Percentiles rank a stretch among this genome's conserved stretches.
Evolutionary conservation across 2,113 vertebrate genomes (phyloP).

Genomic region (Chascanopsetta lugubris): DNA sequence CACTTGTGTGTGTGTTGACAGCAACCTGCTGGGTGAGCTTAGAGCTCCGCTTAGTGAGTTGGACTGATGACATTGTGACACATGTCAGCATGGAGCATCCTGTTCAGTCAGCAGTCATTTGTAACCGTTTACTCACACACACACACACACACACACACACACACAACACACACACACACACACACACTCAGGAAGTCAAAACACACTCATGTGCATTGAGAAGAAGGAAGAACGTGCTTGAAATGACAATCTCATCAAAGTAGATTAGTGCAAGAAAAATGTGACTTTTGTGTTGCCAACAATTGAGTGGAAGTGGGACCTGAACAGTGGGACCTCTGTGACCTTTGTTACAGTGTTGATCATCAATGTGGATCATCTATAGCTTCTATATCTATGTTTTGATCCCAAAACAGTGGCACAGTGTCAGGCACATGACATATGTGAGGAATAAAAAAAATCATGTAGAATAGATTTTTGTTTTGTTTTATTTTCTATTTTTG

Average conservation of each 20-base stretch:
- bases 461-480: too few species aligned
- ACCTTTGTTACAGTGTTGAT: too few species aligned
- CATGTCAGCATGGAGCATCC: constrained; percentile 71
- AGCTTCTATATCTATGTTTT: too few species aligned
- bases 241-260: neutral
- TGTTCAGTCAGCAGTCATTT: constrained; percentile 66
- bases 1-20: constrained; percentile 67
- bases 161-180: too few species aligned
- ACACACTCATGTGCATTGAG: constrained; percentile 28
- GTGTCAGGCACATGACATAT: too few species aligned
- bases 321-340: neutral
- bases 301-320: neutral
- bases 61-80: constrained; percentile 68
- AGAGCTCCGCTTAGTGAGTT: constrained; percentile 37
- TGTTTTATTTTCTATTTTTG: too few species aligned
- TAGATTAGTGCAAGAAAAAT: neutral
- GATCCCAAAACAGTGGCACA: too few species aligned
- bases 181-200: constrained; percentile 44
- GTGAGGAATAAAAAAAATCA: too few species aligned
- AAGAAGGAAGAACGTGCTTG: neutral
- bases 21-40: constrained; percentile 74
- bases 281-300: fast-evolving
- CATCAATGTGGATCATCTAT: too few species aligned
- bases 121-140: constrained; percentile 59
- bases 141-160: too few species aligned